phyloP scores from a whole-genome alignment of 2,797 vertebrate species.

The Rhincodon typus region DNA sequence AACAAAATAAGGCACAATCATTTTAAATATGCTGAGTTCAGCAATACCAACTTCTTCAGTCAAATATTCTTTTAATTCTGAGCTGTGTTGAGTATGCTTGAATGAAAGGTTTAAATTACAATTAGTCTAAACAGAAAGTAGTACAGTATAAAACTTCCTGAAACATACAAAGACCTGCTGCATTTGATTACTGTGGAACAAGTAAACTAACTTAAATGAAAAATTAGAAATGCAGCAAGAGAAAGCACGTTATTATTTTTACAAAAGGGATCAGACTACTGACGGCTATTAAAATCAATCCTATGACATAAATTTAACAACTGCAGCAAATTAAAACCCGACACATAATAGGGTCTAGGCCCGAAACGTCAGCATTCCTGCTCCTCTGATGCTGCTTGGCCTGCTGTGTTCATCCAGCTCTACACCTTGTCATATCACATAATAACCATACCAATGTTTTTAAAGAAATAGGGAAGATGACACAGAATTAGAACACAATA shows the following conservation, averaged over 20 bases:
- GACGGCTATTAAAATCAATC: background rate
- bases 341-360: background rate
- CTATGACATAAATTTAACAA: background rate
- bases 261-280: background rate
- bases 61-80: background rate
- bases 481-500: background rate
- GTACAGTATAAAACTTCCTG: background rate
- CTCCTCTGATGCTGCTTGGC: too few species aligned
- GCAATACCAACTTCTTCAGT: background rate
- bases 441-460: background rate
- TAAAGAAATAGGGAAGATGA: background rate
- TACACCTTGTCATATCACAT: too few species aligned
- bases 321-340: background rate
- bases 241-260: background rate
- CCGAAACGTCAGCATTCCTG: too few species aligned
- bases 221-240: background rate
- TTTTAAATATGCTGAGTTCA: background rate
- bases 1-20: background rate
- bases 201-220: conserved; percentile 4
- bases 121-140: background rate
- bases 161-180: background rate
- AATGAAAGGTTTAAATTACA: background rate
- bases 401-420: too few species aligned
- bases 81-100: background rate
- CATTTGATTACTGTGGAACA: background rate